Evolutionary conservation across 2,888 invertebrate species (phyloP).

Genomic region (Tetramorium bicarinatum): DNA sequence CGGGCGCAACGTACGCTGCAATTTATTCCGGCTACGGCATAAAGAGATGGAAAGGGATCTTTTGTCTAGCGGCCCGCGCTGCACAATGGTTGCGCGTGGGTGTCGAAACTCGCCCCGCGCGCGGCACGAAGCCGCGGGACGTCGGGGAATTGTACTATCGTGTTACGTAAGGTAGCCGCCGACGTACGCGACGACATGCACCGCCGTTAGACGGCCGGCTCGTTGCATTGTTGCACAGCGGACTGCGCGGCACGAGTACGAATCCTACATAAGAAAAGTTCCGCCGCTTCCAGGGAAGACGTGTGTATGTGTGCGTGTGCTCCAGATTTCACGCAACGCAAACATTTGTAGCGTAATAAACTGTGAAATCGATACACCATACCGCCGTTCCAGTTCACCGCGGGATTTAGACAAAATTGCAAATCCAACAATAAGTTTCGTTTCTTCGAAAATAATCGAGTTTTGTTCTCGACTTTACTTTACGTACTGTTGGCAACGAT

Average conservation of each 20-base stretch:
- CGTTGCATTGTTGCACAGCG: slow-evolving; percentile 12
- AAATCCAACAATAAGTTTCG: neutral
- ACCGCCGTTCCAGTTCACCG: neutral
- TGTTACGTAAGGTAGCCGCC: slow-evolving; percentile 61
- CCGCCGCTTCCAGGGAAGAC: neutral
- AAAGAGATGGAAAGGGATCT: slow-evolving; percentile 10
- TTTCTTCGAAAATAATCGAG: neutral
- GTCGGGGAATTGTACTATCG: slow-evolving; percentile 47
- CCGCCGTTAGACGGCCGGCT: slow-evolving; percentile 14
- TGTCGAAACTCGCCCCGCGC: slow-evolving; percentile 51
- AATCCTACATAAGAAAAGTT: slow-evolving; percentile 30
- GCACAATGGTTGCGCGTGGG: slow-evolving; percentile 58
- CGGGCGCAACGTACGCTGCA: neutral
- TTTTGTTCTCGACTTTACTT: neutral
- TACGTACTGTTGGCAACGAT: neutral
- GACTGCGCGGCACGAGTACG: neutral
- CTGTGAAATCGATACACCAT: neutral
- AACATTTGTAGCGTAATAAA: neutral
- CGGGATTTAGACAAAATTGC: neutral
- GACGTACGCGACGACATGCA: slow-evolving; percentile 49
- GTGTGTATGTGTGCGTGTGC: neutral
- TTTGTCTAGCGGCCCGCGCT: slow-evolving; percentile 30
- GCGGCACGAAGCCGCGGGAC: slow-evolving; percentile 16
- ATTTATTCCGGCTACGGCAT: neutral
- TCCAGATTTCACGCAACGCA: neutral